These are phyloP conservation scores for Drosophila nr. perissopoda DNA, from an alignment of 2,888 invertebrate species.

Conservation along the genomic window DNA sequence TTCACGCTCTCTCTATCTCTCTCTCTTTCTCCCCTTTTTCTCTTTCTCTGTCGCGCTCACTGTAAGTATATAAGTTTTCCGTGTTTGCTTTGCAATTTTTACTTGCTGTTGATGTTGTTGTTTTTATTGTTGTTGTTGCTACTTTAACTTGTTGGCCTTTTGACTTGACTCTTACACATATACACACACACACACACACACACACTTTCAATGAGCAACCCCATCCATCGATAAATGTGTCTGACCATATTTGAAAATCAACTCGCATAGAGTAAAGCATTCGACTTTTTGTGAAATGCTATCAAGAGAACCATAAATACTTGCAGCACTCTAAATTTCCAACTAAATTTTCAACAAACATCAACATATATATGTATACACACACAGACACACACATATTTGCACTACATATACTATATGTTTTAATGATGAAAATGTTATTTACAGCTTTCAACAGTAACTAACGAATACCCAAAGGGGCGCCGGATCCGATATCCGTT, in stretches of 20 bases:
- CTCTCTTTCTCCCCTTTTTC: not conserved
- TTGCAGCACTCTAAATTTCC: constrained; percentile 71
- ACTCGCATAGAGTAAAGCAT: constrained; percentile 40
- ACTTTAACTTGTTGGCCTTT: constrained; percentile 49
- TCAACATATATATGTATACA: constrained; percentile 10
- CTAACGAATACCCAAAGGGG: constrained; percentile 29
- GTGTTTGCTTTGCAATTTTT: constrained; percentile 47
- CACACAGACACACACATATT: constrained; percentile 8
- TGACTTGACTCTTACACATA: constrained; percentile 25
- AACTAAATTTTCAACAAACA: constrained; percentile 62
- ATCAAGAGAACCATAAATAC: constrained; percentile 71
- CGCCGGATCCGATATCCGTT: constrained; percentile 9
- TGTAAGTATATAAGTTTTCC: constrained; percentile 40
- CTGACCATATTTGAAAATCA: constrained; percentile 43
- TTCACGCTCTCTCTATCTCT: constrained; percentile 9
- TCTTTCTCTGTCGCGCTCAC: constrained; percentile 6
- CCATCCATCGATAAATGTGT: constrained; percentile 35
- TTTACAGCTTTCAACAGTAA: constrained; percentile 68
- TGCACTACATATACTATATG: constrained; percentile 38
- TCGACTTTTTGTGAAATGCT: constrained; percentile 45
- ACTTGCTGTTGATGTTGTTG: constrained; percentile 31
- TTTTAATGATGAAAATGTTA: constrained; percentile 75
- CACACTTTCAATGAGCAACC: constrained; percentile 14
- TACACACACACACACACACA: constrained; percentile 3
- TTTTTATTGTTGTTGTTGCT: constrained; percentile 36